phyloP scores from a whole-genome alignment of 2,888 invertebrate species.

The Diadegma fenestrale region DNA sequence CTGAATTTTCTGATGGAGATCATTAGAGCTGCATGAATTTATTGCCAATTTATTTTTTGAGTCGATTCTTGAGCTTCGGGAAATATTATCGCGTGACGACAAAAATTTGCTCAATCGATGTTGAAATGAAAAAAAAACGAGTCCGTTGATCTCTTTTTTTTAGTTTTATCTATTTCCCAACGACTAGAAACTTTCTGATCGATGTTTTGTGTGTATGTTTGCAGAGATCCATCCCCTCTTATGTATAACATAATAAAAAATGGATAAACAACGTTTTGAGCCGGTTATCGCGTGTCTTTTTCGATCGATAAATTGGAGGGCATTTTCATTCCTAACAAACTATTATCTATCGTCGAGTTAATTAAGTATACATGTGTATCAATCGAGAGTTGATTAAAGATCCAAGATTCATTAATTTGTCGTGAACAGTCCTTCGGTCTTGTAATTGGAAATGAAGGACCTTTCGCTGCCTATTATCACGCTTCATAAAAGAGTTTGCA shows the following conservation, averaged over 20 bases:
- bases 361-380: slow-evolving; percentile 12
- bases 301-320: slow-evolving; percentile 4
- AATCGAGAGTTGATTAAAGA: neutral
- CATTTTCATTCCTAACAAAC: neutral
- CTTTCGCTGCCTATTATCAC: neutral
- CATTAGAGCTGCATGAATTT: neutral
- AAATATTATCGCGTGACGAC: neutral
- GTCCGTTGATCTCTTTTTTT: neutral
- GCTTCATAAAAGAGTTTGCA: neutral
- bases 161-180: slow-evolving; percentile 2
- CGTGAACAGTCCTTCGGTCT: neutral
- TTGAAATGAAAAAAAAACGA: neutral
- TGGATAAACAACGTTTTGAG: slow-evolving; percentile 4
- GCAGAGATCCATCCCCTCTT: neutral
- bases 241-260: neutral
- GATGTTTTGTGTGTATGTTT: neutral
- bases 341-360: neutral
- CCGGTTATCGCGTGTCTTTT: slow-evolving; percentile 11
- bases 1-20: neutral
- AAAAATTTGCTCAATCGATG: neutral
- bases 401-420: neutral
- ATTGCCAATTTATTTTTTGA: neutral
- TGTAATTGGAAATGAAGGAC: neutral
- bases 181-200: slow-evolving; percentile 37
- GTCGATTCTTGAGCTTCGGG: neutral